Percentiles rank a stretch among this genome's conserved stretches.
These are phyloP conservation scores for Furnarius figulus DNA, from an alignment of 2,113 vertebrate genomes.

Conservation along the genomic window DNA sequence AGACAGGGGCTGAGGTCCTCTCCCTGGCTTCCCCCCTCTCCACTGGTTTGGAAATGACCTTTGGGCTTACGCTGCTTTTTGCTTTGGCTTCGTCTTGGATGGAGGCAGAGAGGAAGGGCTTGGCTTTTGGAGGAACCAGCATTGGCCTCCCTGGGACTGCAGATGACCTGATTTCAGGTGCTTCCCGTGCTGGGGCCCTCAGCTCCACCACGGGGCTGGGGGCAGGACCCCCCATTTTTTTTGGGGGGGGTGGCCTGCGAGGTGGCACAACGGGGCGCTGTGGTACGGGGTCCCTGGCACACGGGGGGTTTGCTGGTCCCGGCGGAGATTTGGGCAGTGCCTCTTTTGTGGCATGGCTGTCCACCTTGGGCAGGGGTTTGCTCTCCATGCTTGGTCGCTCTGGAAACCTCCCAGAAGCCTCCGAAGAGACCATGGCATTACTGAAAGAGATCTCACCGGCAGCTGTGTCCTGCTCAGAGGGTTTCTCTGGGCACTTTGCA, in stretches of 20 bases:
- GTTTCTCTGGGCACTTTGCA: constrained; percentile 81
- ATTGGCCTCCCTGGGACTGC: constrained; percentile 79
- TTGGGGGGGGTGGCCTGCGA: constrained; percentile 92
- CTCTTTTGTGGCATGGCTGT: constrained; percentile 72
- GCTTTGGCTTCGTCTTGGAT: constrained; percentile 79
- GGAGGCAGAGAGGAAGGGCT: constrained; percentile 74
- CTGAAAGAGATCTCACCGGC: constrained; percentile 26
- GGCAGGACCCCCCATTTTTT: constrained; percentile 75
- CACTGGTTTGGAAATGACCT: constrained; percentile 70
- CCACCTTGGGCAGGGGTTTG: constrained; percentile 76
- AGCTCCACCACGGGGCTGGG: constrained; percentile 72
- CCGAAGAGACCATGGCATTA: constrained; percentile 41
- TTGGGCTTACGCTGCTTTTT: constrained; percentile 76
- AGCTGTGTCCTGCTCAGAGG: constrained; percentile 63
- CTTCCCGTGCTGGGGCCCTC: constrained; percentile 72
- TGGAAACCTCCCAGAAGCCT: constrained; percentile 52
- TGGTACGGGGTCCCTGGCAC: constrained; percentile 35
- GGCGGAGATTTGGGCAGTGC: constrained; percentile 40
- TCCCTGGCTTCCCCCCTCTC: constrained; percentile 83
- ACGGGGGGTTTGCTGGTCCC: neutral
- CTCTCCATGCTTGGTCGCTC: constrained; percentile 67
- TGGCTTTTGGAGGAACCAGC: constrained; percentile 90
- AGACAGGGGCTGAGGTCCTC: constrained; percentile 68
- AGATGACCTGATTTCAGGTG: constrained; percentile 65
- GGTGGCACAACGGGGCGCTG: constrained; percentile 87